phyloP scores from a whole-genome alignment of 2,113 vertebrate species.

The Oostethus manadensis region DNA sequence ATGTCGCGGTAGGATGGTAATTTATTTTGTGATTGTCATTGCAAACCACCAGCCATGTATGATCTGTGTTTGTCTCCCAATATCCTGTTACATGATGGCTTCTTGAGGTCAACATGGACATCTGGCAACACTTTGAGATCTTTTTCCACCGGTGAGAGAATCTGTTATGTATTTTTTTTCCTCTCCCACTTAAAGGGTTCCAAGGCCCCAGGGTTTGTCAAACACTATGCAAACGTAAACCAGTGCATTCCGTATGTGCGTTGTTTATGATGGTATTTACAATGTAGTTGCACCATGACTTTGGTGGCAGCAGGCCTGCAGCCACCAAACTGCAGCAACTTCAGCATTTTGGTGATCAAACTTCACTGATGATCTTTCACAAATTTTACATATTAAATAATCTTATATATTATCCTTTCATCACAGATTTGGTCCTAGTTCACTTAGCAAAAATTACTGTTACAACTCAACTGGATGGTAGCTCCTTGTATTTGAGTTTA shows the following conservation, averaged over 20 bases:
- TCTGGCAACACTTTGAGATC: constrained; percentile 62
- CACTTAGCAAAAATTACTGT: too few species aligned
- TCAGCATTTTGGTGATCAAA: not conserved
- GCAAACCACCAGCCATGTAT: constrained; percentile 39
- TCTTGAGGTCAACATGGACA: constrained; percentile 52
- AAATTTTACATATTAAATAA: too few species aligned
- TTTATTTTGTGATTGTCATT: constrained; percentile 46
- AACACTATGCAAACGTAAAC: constrained; percentile 35
- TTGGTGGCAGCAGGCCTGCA: constrained; percentile 2
- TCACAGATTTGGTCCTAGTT: too few species aligned
- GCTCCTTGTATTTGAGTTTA: too few species aligned
- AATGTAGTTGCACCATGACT: not conserved
- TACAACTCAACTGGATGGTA: too few species aligned
- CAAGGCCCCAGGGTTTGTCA: constrained; percentile 16
- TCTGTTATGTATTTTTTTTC: constrained; percentile 39
- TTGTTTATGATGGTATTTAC: constrained; percentile 29
- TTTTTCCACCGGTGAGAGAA: constrained; percentile 58
- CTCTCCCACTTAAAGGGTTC: constrained; percentile 31
- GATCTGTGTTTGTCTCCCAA: constrained; percentile 39
- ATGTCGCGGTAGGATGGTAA: constrained; percentile 12
- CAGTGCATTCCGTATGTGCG: constrained; percentile 19
- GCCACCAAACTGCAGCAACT: not conserved
- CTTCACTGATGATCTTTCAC: too few species aligned
- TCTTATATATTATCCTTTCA: too few species aligned
- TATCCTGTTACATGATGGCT: constrained; percentile 50